phyloP scores from a whole-genome alignment of 1,140 invertebrate species.

The Teleogryllus occipitalis region DNA sequence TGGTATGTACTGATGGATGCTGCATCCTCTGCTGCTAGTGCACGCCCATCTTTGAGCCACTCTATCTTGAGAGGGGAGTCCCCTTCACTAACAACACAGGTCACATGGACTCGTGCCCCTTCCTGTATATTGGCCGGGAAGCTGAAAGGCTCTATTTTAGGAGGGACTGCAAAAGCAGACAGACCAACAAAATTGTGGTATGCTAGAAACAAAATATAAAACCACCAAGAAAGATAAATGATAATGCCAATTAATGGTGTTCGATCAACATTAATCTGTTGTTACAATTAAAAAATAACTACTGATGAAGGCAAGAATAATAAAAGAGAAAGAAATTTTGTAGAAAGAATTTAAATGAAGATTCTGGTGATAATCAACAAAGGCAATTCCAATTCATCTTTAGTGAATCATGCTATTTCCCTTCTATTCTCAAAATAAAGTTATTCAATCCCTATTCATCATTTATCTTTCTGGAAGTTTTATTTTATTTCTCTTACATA shows the following conservation, averaged over 20 bases:
- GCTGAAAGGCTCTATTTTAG: slow-evolving; percentile 50
- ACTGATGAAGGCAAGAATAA: too few relatives aligned
- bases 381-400: too few relatives aligned
- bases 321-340: too few relatives aligned
- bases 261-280: not conserved
- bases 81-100: slow-evolving; percentile 58
- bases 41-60: slow-evolving; percentile 53
- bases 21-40: slow-evolving; percentile 32
- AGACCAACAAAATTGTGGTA: not conserved
- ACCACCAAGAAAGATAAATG: not conserved
- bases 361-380: too few relatives aligned
- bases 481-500: too few relatives aligned
- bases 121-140: slow-evolving; percentile 47
- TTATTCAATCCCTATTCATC: too few relatives aligned
- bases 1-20: slow-evolving; percentile 34
- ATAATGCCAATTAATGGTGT: not conserved
- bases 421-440: too few relatives aligned
- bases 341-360: too few relatives aligned
- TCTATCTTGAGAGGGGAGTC: slow-evolving; percentile 55
- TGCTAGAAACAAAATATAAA: not conserved
- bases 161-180: slow-evolving; percentile 41
- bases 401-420: too few relatives aligned
- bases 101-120: slow-evolving; percentile 46
- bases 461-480: too few relatives aligned
- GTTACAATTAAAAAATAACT: not conserved